Evolutionary conservation across 2,888 invertebrate species (phyloP), one percentile per base, ranked within the genome.

Genomic region (Serrognathus titanus): DNA sequence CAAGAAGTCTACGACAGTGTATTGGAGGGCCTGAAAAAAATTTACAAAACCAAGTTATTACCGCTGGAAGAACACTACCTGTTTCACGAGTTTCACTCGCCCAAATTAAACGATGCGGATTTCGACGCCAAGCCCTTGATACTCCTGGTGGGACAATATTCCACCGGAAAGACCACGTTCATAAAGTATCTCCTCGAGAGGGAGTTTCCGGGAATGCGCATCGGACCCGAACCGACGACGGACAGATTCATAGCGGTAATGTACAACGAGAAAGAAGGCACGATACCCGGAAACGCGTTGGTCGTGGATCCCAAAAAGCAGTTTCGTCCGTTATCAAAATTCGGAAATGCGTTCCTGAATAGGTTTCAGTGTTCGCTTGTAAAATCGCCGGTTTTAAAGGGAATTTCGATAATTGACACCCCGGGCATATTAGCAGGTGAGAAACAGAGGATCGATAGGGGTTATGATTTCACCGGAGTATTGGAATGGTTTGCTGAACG

Each of bases 91-190:
- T 97, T 97, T 76, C 95, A 97, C 78, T 95, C 94, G 31, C 96
- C 96, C 9, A 90, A 92, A 69, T 80, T 97, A 53, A 92, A 94
- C 74, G 97, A 98, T 75, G 91, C 97, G 0, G 98, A 99, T 78
- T 98, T 99, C 76, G 96, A 97, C 78, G 96, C 97, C 1, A 97
- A 97, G 72, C 98, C 98, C 0, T 94, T 98, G 93, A 96, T 98
- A 64, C 80, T 98, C 60, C 82, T 98, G 38, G 97, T 98, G 37
- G 97, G 97, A 0, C 97, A 98, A 75, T 98, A 98, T 78, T 97
- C 97, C 1, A 98, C 97, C 35, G 97, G 97, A 67, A 98, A 98
- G 81, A 95, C 94, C 1, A 94, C 95, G 4, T 94, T 95, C 75
- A 95, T 95, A 68, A 90, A 92, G 70, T 97, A 97, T 78, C 81